Base-by-base conservation (phyloP, 2,888 invertebrate species). In the Chorisops tibialis region DNA sequence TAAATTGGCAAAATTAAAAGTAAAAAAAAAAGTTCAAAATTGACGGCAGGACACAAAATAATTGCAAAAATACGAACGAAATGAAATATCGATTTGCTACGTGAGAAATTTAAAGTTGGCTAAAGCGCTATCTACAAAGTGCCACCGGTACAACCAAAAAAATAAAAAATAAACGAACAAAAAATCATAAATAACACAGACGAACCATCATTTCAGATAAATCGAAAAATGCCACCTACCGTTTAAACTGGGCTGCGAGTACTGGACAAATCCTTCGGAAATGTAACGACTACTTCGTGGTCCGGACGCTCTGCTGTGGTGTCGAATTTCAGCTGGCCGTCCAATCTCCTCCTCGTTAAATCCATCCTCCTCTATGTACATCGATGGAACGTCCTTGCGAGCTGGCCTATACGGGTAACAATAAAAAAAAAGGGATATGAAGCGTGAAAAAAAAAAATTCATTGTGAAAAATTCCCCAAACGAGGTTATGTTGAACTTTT, bases 311-410 rank as follows among this genome's bases (percentile, higher is more conserved):
- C 71, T 67, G 63, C 69, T 70, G 51, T 70, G 69, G 51, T 70
- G 69, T 59, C 72, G 67, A 22, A 69, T 69, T 43, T 72, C 71
- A 22, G 70, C 68, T 49, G 69, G 62, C 63, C 71, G 67, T 18
- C 68, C 63, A 64, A 74, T 74, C 47, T 67, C 65, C 60, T 77
- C 76, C 56, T 77, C 75, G 64, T 75, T 73, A 63, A 75, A 71
- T 64, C 76, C 78, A 56, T 79, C 79, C 69, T 79, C 79, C 67
- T 79, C 79, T 64, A 78, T 78, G 66, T 79, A 79, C 79, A 79
- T 79, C 41, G 79, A 78, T 67, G 79, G 79, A 37, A 79, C 79
- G 71, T 78, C 78, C 64, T 73, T 78, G 68, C 79, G 73, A 50
- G 76, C 77, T 37, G 79, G 78, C 69, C 79, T 79, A 66, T 39